Evolutionary conservation across 2,113 vertebrate species (phyloP).

Genomic region (Myotis brandtii): DNA sequence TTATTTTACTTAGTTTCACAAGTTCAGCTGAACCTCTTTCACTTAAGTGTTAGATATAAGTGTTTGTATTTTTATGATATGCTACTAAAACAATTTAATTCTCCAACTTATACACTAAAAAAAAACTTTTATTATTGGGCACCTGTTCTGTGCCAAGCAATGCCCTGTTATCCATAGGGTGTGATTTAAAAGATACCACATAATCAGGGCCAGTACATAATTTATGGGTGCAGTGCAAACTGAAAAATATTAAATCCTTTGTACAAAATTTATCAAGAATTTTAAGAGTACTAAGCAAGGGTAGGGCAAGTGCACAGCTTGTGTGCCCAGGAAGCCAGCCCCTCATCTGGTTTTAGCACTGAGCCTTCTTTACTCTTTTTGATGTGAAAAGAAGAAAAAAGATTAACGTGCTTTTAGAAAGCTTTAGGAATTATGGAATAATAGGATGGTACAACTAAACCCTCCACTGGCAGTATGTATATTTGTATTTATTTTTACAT

Average conservation of each 20-base stretch:
- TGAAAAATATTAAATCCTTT: neutral
- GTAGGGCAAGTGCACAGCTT: neutral
- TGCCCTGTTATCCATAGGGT: neutral
- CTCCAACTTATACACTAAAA: neutral
- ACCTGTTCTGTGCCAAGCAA: neutral
- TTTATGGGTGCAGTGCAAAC: neutral
- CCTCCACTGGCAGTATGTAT: neutral
- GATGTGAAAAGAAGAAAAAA: neutral
- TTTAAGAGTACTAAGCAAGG: neutral
- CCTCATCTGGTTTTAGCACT: neutral
- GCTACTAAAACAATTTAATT: neutral
- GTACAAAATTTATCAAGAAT: neutral
- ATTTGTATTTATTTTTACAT: neutral
- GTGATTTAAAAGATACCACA: neutral
- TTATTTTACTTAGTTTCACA: conserved; percentile 2
- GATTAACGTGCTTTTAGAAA: neutral
- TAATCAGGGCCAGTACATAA: neutral
- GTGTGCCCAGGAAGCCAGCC: neutral
- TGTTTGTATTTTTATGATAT: neutral
- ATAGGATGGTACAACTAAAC: neutral
- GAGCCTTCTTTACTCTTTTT: neutral
- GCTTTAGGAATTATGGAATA: neutral
- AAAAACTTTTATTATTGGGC: neutral
- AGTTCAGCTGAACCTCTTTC: neutral
- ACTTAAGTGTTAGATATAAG: neutral